These are phyloP conservation scores for Zenarchopterus dispar DNA, from an alignment of 2,797 vertebrate genomes.

Conservation along the genomic window DNA sequence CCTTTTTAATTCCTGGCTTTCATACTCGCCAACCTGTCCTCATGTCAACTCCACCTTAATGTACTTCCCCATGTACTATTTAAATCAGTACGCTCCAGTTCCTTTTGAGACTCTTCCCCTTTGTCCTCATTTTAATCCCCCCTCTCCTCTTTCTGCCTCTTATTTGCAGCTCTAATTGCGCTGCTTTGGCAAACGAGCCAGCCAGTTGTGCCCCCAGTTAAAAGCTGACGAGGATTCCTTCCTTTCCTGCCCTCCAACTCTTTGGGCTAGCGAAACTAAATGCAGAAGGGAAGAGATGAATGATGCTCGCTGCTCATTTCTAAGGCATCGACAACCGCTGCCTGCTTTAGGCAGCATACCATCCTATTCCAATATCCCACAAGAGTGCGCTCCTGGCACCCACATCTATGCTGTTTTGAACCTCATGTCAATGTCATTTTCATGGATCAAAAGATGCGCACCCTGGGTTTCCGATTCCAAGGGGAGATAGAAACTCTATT, in stretches of 20 bases:
- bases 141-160: slow-evolving; percentile 41
- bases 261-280: slow-evolving; percentile 42
- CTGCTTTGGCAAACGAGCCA: slow-evolving; percentile 67
- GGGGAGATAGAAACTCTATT: slow-evolving; percentile 11
- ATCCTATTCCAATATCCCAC: slow-evolving; percentile 19
- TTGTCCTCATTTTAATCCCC: slow-evolving; percentile 34
- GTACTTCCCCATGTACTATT: slow-evolving; percentile 63
- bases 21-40: slow-evolving; percentile 66
- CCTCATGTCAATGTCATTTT: slow-evolving; percentile 37
- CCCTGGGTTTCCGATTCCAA: slow-evolving; percentile 31
- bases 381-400: slow-evolving; percentile 34
- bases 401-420: slow-evolving; percentile 26
- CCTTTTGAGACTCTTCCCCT: slow-evolving; percentile 31
- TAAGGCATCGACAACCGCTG: slow-evolving; percentile 27
- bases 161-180: slow-evolving; percentile 67
- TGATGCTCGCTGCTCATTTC: slow-evolving; percentile 24
- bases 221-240: slow-evolving; percentile 59
- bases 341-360: slow-evolving; percentile 31
- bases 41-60: slow-evolving; percentile 67
- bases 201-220: slow-evolving; percentile 62
- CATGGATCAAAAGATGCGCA: slow-evolving; percentile 40
- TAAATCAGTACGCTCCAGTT: slow-evolving; percentile 68
- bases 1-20: slow-evolving; percentile 54
- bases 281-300: slow-evolving; percentile 42
- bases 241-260: slow-evolving; percentile 35